Evolutionary conservation across 2,888 invertebrate species (phyloP), one percentile per base, ranked within the genome.

Genomic region (Epistrophe grossulariae): DNA sequence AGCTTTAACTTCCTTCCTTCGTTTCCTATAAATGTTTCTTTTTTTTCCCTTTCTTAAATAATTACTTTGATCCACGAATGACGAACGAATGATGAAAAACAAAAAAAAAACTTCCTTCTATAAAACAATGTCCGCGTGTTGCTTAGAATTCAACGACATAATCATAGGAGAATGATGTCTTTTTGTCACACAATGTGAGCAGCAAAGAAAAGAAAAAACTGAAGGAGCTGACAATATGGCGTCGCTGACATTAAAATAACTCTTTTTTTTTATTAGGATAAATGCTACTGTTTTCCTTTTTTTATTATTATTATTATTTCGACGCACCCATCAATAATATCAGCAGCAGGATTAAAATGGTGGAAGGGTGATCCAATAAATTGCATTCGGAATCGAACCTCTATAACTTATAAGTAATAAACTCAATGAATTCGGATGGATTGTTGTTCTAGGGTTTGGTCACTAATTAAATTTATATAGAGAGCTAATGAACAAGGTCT

Each of bases 111-210:
- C 24, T 24, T 45, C n/a, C 40, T 71, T 59, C 24, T 66, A 6
- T 31, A 6, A 31, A 31, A 31, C 31, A 52, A 52, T 55, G 70
- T 70, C 71, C 83, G 66, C 50, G 72, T 76, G 77, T 80, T 55
- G 70, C 71, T 76, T 15, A 19, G 11, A 76, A 74, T 66, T 68
- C 87, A 83, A 87, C 79, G 83, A 87, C 83, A 87, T 87, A 87
- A 87, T 87, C 79, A 83, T 60, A 55, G 71, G 74, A 83, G 87
- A 87, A 83, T 87, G 83, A 87, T 87, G 87, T 87, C 87, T 79
- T 83, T 72, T 87, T 71, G 87, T 87, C 87, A 87, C 87, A 87
- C 87, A 76, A 87, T 50, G 38, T 52, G 28, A 43, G 48, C 15
- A n/a, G 40, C 50, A 64, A 15, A 59, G 13, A 17, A 64, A 24